Evolutionary conservation across 2,113 vertebrate species (phyloP).

Genomic region (Rissa tridactyla): DNA sequence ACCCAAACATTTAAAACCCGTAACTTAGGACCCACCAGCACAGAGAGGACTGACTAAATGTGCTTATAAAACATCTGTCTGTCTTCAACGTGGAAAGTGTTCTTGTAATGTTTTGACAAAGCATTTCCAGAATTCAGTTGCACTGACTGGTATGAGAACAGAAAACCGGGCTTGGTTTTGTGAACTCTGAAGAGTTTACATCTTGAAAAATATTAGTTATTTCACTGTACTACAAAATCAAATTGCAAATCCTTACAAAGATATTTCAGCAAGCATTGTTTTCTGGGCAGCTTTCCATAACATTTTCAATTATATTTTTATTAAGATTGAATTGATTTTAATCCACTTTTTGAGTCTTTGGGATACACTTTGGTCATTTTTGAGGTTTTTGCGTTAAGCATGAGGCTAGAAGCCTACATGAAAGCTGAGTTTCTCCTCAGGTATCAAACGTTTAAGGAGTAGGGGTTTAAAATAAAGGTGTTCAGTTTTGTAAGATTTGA

Average conservation of each 20-base stretch:
- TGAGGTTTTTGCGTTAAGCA: not conserved
- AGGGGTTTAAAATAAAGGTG: not conserved
- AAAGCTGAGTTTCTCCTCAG: not conserved
- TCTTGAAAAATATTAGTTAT: not conserved
- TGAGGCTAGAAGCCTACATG: not conserved
- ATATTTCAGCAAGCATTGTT: not conserved
- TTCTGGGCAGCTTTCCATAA: not conserved
- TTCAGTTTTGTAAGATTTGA: not conserved
- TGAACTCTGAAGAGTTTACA: not conserved
- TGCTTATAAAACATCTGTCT: not conserved
- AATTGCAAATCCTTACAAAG: not conserved
- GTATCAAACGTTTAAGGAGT: not conserved
- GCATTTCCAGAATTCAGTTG: not conserved
- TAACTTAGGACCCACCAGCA: not conserved
- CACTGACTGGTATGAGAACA: not conserved
- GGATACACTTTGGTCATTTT: not conserved
- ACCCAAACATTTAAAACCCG: not conserved
- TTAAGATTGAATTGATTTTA: not conserved
- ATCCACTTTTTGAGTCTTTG: not conserved
- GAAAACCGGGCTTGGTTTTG: not conserved
- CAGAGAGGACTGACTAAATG: not conserved
- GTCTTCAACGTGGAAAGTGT: not conserved
- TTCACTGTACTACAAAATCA: not conserved
- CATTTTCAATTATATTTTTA: not conserved
- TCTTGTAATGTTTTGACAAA: not conserved